Conservation (phyloP, 2,797 vertebrate genomes). For the Austrolebias charrua region DNA sequence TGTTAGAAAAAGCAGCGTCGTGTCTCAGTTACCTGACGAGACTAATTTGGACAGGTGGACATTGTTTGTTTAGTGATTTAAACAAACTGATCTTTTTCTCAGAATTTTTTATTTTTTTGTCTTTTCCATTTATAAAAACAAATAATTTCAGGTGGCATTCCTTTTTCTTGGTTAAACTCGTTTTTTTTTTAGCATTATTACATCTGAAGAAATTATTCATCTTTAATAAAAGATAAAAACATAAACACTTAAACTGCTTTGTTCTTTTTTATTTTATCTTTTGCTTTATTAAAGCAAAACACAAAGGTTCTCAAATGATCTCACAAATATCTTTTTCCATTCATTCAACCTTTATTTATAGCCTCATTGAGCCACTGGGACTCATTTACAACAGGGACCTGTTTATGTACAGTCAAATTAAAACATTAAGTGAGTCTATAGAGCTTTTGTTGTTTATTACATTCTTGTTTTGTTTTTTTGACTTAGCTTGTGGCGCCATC, state of each 20-base stretch:
- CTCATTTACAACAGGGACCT: no score
- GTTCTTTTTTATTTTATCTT: no score
- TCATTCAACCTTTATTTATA: no score
- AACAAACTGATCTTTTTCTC: no score
- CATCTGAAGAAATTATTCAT: no score
- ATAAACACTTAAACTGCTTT: no score
- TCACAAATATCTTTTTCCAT: not conserved
- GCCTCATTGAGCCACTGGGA: no score
- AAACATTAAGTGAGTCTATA: not conserved
- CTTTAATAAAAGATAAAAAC: no score
- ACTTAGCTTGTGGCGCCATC: not conserved
- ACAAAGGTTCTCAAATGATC: not conserved
- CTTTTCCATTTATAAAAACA: no score
- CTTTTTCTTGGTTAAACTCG: not conserved
- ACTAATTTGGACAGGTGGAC: not conserved
- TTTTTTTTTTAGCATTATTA: no score
- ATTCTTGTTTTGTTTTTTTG: not conserved
- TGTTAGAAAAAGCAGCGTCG: not conserved
- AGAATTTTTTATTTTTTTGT: no score
- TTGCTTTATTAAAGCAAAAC: not conserved
- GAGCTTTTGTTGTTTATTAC: not conserved
- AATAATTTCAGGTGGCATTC: no score
- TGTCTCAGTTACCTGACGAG: not conserved
- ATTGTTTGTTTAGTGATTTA: not conserved
- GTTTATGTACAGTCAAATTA: not conserved